Percentiles rank a stretch among this genome's conserved stretches.
Evolutionary conservation across 2,888 invertebrate genomes (phyloP).

Genomic region (Zygogramma bicolorata): DNA sequence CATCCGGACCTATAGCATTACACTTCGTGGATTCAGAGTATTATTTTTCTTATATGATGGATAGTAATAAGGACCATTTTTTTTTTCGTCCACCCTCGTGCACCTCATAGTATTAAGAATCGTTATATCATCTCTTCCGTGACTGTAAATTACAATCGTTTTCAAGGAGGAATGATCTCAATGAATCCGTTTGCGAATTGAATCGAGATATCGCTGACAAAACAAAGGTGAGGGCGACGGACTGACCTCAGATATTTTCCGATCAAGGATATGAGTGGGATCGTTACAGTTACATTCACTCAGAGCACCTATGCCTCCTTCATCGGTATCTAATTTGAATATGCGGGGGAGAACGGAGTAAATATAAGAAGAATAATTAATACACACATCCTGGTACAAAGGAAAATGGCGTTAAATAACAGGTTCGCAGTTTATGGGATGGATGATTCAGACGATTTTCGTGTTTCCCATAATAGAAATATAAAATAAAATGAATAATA

Average conservation of each 20-base stretch:
- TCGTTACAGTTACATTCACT: constrained; percentile 58
- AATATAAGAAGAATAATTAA: neutral
- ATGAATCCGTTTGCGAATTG: neutral
- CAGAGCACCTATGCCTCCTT: constrained; percentile 46
- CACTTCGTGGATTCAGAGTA: no score
- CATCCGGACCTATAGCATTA: no score
- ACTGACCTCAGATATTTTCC: constrained; percentile 70
- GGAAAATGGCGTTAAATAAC: no score
- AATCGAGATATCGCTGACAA: constrained; percentile 9
- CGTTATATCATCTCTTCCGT: neutral
- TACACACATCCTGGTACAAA: neutral
- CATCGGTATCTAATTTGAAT: neutral
- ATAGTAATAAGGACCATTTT: no score
- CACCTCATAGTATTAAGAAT: neutral
- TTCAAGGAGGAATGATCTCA: constrained; percentile 5
- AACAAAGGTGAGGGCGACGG: constrained; percentile 66
- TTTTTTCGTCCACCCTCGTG: neutral
- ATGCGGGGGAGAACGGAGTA: neutral
- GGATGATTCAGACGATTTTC: no score
- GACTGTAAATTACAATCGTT: neutral
- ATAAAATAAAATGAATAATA: no score
- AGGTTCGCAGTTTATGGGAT: no score
- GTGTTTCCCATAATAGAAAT: no score
- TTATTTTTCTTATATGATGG: no score
- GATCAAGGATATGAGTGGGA: constrained; percentile 54